Percentiles rank a stretch among this genome's conserved stretches.
phyloP scores from a whole-genome alignment of 2,797 vertebrate species.

The Lacerta bilineata region DNA sequence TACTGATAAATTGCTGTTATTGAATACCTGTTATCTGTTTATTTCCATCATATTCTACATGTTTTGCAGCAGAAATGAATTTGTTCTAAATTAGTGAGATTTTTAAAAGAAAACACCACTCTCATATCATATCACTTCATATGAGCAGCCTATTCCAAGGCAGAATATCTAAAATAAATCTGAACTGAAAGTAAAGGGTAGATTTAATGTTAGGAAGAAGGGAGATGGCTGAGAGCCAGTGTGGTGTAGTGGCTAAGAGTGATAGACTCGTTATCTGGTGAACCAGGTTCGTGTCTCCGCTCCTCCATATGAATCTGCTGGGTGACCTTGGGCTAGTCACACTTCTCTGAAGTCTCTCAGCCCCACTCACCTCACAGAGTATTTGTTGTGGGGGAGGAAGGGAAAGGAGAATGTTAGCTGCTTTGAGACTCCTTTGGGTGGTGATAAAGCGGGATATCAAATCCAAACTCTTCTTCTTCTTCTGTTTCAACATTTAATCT shows the following conservation, averaged over 20 bases:
- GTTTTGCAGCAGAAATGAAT: conserved; percentile 46
- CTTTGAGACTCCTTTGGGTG: no score
- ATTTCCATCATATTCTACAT: conserved; percentile 51
- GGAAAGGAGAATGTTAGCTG: no score
- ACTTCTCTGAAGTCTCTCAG: no score
- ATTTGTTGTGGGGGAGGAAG: no score
- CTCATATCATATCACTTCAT: conserved; percentile 27
- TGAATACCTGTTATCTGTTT: conserved; percentile 58
- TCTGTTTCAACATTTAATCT: conserved; percentile 28
- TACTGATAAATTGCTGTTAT: conserved; percentile 50
- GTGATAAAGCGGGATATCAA: no score
- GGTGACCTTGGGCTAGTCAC: no score
- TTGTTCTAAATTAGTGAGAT: not conserved
- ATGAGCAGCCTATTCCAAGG: not conserved
- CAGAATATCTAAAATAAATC: conserved; percentile 19
- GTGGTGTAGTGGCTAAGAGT: no score
- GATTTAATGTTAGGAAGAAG: conserved; percentile 12
- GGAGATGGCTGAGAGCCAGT: not conserved
- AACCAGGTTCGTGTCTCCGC: no score
- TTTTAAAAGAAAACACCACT: not conserved
- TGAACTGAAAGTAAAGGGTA: conserved; percentile 21
- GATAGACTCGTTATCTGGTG: no score
- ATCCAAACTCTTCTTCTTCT: no score
- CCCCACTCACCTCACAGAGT: no score
- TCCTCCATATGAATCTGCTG: no score